phyloP scores from a whole-genome alignment of 2,888 invertebrate species.

The Heteromyza rotundicornis region DNA sequence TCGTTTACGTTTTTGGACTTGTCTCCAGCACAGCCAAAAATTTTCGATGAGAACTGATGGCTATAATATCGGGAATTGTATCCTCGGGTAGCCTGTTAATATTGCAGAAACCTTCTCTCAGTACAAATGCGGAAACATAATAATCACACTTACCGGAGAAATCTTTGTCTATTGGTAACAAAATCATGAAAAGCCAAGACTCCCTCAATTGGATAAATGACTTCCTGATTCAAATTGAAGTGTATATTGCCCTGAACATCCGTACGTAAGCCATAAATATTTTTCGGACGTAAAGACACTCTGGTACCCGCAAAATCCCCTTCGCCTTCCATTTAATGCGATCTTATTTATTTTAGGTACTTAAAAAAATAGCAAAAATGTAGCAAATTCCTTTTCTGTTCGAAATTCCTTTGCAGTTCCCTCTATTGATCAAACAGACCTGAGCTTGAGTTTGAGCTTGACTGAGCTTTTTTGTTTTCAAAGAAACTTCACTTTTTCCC shows the following conservation, averaged over 20 bases:
- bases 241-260: constrained; percentile 72
- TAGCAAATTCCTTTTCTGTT: neutral
- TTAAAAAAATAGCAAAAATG: no score
- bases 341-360: no score
- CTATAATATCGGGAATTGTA: constrained; percentile 50
- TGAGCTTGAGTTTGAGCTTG: no score
- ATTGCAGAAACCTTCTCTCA: no score
- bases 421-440: neutral
- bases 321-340: no score
- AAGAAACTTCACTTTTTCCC: neutral
- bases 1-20: constrained; percentile 43
- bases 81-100: constrained; percentile 58
- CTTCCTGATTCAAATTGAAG: constrained; percentile 75
- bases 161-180: constrained; percentile 74
- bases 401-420: neutral
- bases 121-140: neutral
- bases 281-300: constrained; percentile 56
- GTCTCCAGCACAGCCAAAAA: constrained; percentile 57
- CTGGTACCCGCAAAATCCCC: constrained; percentile 27
- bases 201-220: constrained; percentile 81
- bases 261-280: constrained; percentile 58
- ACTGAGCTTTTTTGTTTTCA: neutral
- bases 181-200: constrained; percentile 78
- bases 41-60: constrained; percentile 55
- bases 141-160: constrained; percentile 64